Evolutionary conservation across 1,140 invertebrate species (phyloP).

Genomic region (Brachionus plicatilis): DNA sequence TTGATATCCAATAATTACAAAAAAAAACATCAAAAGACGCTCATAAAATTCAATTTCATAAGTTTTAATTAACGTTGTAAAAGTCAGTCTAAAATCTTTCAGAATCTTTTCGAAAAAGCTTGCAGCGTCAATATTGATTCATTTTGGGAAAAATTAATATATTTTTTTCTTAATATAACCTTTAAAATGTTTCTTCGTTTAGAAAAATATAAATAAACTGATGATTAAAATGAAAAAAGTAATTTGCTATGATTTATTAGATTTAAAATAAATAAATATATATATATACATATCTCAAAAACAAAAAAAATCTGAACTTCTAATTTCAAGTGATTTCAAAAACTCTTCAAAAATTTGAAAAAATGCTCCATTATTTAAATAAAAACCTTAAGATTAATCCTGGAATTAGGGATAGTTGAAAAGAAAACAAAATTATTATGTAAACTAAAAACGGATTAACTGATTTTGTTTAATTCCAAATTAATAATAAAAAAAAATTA

Average conservation of each 20-base stretch:
- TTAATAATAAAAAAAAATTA: not conserved
- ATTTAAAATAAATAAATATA: not conserved
- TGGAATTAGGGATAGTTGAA: not conserved
- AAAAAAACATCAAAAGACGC: not conserved
- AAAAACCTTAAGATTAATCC: not conserved
- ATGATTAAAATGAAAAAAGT: not conserved
- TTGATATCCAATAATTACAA: not conserved
- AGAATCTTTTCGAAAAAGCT: not conserved
- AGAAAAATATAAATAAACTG: not conserved
- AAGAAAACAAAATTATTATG: not conserved
- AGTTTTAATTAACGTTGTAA: not conserved
- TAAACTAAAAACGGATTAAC: not conserved
- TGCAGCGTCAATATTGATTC: not conserved
- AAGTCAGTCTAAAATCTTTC: constrained; percentile 1
- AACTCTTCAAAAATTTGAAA: not conserved
- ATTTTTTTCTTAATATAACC: not conserved
- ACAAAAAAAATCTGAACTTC: not conserved
- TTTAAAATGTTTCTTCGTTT: not conserved
- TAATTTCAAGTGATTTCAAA: not conserved
- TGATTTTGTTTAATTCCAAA: not conserved
- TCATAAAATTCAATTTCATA: not conserved
- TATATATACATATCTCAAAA: not conserved
- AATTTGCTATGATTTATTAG: not conserved
- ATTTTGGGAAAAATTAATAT: not conserved
- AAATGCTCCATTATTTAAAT: not conserved